Conservation (phyloP, 1,140 invertebrate genomes). For the Yoshiicerus persimilis region DNA sequence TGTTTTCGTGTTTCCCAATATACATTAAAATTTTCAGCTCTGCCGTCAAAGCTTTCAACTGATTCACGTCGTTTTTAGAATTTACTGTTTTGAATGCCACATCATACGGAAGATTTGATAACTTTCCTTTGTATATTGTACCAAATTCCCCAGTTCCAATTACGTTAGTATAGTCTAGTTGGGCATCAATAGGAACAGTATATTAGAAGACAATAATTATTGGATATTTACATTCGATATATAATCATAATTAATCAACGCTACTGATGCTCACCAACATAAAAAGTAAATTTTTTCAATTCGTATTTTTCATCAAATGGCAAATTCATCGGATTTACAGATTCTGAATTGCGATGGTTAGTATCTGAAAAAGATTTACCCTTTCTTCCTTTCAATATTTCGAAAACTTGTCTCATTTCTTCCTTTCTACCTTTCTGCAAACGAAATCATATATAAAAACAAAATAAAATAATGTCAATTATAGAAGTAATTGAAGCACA, state of each 20-base stretch:
- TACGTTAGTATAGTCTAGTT: neutral
- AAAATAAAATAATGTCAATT: too few species aligned
- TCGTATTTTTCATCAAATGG: neutral
- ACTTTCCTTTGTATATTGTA: neutral
- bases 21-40: neutral
- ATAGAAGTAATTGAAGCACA: too few species aligned
- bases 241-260: too few species aligned
- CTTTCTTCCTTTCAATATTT: neutral
- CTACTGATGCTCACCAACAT: too few species aligned
- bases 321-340: neutral
- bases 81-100: neutral
- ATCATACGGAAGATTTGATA: neutral
- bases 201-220: too few species aligned
- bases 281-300: neutral
- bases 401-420: neutral
- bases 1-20: neutral
- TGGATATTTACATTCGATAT: too few species aligned
- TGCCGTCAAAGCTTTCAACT: neutral
- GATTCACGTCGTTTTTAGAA: neutral
- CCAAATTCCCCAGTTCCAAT: neutral
- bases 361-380: neutral
- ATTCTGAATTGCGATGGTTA: neutral
- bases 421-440: too few species aligned
- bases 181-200: too few species aligned
- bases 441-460: neutral